These are phyloP conservation scores for Petrocephalus zakoni DNA, from an alignment of 2,113 vertebrate species.

Conservation along the genomic window DNA sequence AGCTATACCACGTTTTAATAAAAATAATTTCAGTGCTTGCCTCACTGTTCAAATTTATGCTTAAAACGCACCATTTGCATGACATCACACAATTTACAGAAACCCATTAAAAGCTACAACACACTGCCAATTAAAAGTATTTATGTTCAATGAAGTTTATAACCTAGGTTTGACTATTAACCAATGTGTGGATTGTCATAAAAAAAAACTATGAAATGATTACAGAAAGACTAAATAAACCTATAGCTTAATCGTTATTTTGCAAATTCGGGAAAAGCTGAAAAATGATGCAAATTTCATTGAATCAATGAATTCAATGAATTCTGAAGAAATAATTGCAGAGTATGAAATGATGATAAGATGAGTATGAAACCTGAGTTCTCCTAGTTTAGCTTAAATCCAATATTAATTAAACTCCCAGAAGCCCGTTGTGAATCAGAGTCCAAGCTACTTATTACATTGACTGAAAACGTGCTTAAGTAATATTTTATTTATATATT, in stretches of 20 bases:
- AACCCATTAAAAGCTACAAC: not conserved
- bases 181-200: not conserved
- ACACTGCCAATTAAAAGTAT: not conserved
- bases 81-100: not conserved
- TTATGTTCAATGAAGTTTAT: not conserved
- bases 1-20: not conserved
- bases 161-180: not conserved
- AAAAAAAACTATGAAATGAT: not conserved
- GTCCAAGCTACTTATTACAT: not conserved
- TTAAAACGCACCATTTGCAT: not conserved
- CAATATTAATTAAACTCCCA: not conserved
- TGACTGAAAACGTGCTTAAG: not conserved
- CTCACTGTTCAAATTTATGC: not conserved
- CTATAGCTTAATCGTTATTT: not conserved
- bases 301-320: too few species aligned
- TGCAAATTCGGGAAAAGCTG: not conserved
- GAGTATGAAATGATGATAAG: not conserved
- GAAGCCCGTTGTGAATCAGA: not conserved
- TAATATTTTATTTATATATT: not conserved
- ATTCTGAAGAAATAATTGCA: too few species aligned
- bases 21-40: not conserved
- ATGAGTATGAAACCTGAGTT: not conserved
- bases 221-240: not conserved
- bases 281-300: too few species aligned
- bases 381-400: not conserved